Conservation (phyloP, 2,888 invertebrate species). For the Tetropium fuscum region DNA sequence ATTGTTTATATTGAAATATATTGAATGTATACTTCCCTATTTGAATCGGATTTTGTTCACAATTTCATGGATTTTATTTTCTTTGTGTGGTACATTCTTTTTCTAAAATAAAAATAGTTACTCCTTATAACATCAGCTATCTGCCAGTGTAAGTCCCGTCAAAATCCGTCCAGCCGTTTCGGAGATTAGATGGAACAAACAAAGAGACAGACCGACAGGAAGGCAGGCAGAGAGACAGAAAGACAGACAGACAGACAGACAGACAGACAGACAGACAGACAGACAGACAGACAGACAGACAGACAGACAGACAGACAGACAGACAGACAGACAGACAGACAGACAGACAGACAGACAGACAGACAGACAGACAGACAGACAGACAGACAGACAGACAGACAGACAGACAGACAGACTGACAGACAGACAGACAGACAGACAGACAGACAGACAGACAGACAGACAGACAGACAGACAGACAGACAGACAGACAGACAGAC, state of each 20-base stretch:
- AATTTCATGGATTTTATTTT: no score
- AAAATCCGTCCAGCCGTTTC: no score
- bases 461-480: slow-evolving; percentile 43
- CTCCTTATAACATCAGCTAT: no score
- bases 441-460: slow-evolving; percentile 43
- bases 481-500: slow-evolving; percentile 44
- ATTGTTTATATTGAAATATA: no score
- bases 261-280: slow-evolving; percentile 4
- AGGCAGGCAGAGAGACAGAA: background rate
- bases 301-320: slow-evolving; percentile 41
- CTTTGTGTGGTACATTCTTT: no score
- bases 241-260: background rate
- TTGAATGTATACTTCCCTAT: no score
- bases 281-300: slow-evolving; percentile 7
- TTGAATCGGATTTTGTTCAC: no score
- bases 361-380: slow-evolving; percentile 42
- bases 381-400: slow-evolving; percentile 43
- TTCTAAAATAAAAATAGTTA: no score
- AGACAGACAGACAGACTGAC: slow-evolving; percentile 43
- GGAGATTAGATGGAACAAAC: no score
- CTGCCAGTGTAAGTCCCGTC: no score
- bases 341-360: slow-evolving; percentile 43
- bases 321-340: slow-evolving; percentile 43
- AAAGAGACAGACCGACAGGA: background rate
- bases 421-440: slow-evolving; percentile 44